These are phyloP conservation scores for Brachionus paranguensis DNA, from an alignment of 1,140 invertebrate species.

Conservation along the genomic window DNA sequence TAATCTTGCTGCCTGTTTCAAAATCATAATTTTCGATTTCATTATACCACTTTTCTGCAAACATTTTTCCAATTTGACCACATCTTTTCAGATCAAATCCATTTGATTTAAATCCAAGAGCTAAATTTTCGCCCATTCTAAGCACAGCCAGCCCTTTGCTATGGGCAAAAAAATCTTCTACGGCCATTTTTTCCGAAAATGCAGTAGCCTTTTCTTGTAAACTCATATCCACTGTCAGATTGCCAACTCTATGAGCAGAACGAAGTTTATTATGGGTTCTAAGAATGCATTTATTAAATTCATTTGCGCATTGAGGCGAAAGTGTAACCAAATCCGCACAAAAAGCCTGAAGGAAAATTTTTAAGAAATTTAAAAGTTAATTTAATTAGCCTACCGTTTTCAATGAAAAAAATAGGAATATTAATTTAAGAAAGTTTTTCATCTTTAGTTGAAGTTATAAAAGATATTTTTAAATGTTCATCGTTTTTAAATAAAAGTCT, in stretches of 20 bases:
- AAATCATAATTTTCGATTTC: slow-evolving; percentile 1
- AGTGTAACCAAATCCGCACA: neutral
- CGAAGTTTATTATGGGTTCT: neutral
- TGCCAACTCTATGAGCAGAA: neutral
- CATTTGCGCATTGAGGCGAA: neutral
- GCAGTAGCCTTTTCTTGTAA: neutral
- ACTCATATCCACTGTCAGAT: neutral
- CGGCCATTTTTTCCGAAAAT: neutral
- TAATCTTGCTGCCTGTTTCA: neutral
- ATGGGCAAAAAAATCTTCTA: neutral
- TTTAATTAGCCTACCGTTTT: neutral
- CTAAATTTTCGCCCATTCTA: neutral
- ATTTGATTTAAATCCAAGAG: neutral
- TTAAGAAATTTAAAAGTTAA: neutral
- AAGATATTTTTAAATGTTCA: neutral
- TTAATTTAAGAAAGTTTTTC: neutral
- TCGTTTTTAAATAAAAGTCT: neutral
- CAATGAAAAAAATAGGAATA: neutral
- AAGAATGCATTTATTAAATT: neutral
- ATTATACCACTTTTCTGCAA: neutral
- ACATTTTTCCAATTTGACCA: neutral
- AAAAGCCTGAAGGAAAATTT: neutral
- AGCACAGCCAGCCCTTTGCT: neutral
- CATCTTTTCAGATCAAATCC: neutral
- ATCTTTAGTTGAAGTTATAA: neutral